Percentiles rank a stretch among this genome's conserved stretches.
Evolutionary conservation across 2,888 invertebrate genomes (phyloP).

Genomic region (Synanthedon formicaeformis): DNA sequence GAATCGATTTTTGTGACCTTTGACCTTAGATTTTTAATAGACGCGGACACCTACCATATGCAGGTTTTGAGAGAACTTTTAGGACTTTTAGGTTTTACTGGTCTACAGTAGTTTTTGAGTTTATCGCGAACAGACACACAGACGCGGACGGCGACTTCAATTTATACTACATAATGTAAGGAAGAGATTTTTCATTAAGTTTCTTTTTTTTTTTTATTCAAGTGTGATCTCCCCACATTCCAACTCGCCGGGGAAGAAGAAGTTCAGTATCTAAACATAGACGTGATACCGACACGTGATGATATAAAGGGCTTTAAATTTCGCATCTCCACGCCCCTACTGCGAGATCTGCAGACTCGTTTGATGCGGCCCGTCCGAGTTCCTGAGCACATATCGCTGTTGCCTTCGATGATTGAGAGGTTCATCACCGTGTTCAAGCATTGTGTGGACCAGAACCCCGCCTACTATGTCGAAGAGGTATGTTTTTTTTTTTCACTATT

Average conservation of each 20-base stretch:
- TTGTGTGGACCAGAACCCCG: conserved; percentile 77
- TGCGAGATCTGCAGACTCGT: conserved; percentile 75
- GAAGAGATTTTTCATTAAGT: too few relatives aligned
- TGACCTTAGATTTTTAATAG: too few relatives aligned
- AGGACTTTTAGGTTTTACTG: too few relatives aligned
- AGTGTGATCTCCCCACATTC: conserved; percentile 64
- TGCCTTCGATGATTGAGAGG: conserved; percentile 83
- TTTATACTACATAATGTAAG: too few relatives aligned
- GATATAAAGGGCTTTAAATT: conserved; percentile 74
- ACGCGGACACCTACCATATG: too few relatives aligned
- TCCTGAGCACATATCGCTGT: conserved; percentile 48
- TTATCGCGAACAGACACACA: too few relatives aligned
- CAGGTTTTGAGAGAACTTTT: too few relatives aligned
- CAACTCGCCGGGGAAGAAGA: conserved; percentile 77
- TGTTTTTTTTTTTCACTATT: conserved; percentile 4
- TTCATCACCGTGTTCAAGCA: conserved; percentile 87
- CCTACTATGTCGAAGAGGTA: conserved; percentile 71
- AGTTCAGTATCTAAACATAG: conserved; percentile 84
- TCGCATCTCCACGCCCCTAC: conserved; percentile 81
- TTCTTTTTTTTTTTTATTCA: too few relatives aligned
- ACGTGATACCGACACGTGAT: conserved; percentile 75
- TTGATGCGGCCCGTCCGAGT: conserved; percentile 35
- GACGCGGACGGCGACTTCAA: too few relatives aligned
- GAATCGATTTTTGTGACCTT: too few relatives aligned
- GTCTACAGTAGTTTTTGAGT: too few relatives aligned